phyloP scores from a whole-genome alignment of 2,888 invertebrate genomes.

The Drosophila putrida region DNA sequence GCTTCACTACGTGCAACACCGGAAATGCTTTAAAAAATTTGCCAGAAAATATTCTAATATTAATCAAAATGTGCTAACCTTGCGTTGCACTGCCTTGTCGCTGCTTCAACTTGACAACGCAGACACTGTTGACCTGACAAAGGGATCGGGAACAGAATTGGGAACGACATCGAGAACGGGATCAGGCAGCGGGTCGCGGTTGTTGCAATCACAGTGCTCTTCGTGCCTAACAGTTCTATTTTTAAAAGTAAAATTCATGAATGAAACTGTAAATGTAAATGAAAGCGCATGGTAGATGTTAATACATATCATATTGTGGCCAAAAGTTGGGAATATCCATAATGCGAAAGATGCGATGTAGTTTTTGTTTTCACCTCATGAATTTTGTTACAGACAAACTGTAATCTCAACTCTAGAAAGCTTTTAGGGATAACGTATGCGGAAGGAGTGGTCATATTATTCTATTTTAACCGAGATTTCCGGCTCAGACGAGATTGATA shows the following conservation, averaged over 20 bases:
- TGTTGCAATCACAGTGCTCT: conserved; percentile 11
- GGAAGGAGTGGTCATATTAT: not conserved
- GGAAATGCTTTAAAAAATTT: conserved; percentile 59
- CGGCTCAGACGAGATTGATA: too few relatives aligned
- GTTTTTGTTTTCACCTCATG: conserved; percentile 20
- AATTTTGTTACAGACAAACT: conserved; percentile 31
- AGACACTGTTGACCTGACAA: conserved; percentile 31
- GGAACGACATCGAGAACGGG: not conserved
- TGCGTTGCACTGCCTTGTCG: conserved; percentile 25
- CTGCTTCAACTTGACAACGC: conserved; percentile 24
- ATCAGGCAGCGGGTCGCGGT: conserved; percentile 1
- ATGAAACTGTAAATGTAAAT: conserved; percentile 57
- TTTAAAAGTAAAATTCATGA: conserved; percentile 64
- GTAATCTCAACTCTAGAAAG: conserved; percentile 4
- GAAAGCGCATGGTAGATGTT: conserved; percentile 24
- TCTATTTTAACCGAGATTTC: not conserved
- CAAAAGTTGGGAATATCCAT: conserved; percentile 1
- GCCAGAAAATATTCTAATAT: conserved; percentile 60
- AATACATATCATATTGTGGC: conserved; percentile 9
- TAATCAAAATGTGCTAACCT: conserved; percentile 60
- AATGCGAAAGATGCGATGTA: conserved; percentile 1
- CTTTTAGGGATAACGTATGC: not conserved
- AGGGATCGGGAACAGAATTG: conserved; percentile 11
- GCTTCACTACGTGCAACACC: conserved; percentile 34
- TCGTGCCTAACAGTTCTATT: conserved; percentile 50